Evolutionary conservation across 2,113 vertebrate species (phyloP).

Genomic region (Arenaria interpres): DNA sequence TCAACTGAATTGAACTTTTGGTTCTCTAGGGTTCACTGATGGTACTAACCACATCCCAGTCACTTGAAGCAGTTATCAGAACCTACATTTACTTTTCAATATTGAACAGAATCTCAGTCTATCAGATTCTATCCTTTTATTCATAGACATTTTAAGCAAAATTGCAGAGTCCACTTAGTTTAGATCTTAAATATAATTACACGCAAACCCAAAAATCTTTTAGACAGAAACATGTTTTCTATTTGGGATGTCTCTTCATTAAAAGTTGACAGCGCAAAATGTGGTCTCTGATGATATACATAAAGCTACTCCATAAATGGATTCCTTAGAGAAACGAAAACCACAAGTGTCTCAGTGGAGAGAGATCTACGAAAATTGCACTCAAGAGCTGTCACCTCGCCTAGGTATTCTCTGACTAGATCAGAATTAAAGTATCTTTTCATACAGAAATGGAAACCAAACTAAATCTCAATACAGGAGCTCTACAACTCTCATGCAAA

Average conservation of each 20-base stretch:
- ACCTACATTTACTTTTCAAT: background rate
- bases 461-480: background rate
- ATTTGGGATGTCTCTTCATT: background rate
- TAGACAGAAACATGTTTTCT: background rate
- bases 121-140: background rate
- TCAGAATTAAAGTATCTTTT: background rate
- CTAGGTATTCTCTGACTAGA: background rate
- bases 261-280: background rate
- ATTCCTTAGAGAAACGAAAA: conserved; percentile 1
- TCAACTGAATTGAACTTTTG: background rate
- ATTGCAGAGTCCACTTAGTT: background rate
- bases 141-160: background rate
- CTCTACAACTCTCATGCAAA: background rate
- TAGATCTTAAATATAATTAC: background rate
- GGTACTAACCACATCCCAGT: background rate
- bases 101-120: background rate
- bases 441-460: background rate
- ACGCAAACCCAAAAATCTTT: background rate
- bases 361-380: background rate
- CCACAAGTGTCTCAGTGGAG: background rate
- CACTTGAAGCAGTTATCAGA: background rate
- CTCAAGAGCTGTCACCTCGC: background rate
- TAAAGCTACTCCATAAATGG: background rate
- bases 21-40: background rate
- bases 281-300: background rate